Evolutionary conservation across 2,113 vertebrate genomes (phyloP).

Genomic region (Nothobranchius furzeri): DNA sequence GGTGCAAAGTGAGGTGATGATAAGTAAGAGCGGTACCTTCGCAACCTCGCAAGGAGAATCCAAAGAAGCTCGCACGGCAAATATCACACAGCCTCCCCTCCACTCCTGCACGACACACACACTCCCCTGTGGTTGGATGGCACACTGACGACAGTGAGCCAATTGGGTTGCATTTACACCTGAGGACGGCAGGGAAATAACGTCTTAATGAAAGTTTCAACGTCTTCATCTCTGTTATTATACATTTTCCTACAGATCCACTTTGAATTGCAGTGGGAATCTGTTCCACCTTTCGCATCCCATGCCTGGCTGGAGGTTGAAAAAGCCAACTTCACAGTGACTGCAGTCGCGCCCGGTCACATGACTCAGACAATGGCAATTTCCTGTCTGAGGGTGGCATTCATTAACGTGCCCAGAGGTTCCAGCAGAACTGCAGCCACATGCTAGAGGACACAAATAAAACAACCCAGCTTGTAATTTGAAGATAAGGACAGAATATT

Average conservation of each 20-base stretch:
- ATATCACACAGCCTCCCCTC: slow-evolving; percentile 80
- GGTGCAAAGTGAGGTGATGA: slow-evolving; percentile 6
- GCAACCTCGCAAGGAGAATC: slow-evolving; percentile 90
- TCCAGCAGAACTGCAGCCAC: slow-evolving; percentile 79
- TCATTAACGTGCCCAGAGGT: slow-evolving; percentile 60
- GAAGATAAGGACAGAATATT: not conserved
- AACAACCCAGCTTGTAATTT: not conserved
- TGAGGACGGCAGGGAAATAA: slow-evolving; percentile 50
- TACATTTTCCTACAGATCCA: slow-evolving; percentile 2
- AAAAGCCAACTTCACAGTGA: slow-evolving; percentile 84
- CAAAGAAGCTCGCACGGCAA: slow-evolving; percentile 87
- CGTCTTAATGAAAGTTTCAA: not conserved
- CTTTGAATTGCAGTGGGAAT: not conserved
- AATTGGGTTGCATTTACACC: slow-evolving; percentile 85
- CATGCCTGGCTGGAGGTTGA: slow-evolving; percentile 73
- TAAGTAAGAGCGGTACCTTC: slow-evolving; percentile 77
- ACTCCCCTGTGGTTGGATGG: slow-evolving; percentile 85
- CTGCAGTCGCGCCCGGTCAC: slow-evolving; percentile 84
- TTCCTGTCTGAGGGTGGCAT: slow-evolving; percentile 82
- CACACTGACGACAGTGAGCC: slow-evolving; percentile 82
- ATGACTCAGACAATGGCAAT: slow-evolving; percentile 84
- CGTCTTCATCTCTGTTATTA: not conserved
- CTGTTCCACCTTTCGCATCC: slow-evolving; percentile 85
- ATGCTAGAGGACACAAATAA: slow-evolving; percentile 77
- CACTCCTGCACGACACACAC: slow-evolving; percentile 84